Base-by-base conservation (phyloP, 1,140 invertebrate species). In the Aphelenchoides besseyi region DNA sequence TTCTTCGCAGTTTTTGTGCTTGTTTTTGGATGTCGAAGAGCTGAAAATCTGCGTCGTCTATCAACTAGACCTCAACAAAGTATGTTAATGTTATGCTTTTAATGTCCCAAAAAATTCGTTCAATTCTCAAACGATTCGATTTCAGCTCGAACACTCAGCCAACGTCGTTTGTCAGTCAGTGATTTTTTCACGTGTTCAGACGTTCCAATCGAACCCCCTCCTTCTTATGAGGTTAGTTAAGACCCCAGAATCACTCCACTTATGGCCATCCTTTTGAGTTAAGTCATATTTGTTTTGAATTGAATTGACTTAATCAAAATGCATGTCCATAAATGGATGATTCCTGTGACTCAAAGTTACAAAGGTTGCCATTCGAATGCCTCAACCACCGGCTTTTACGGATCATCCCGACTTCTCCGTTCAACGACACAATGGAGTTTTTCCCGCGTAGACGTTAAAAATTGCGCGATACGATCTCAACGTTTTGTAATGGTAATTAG, bases 1-100 rank as follows among this genome's bases (percentile, higher is more conserved):
- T 82, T 82, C 57, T 75, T 82, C 41, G 72, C 74, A 3, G 78
- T 82, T 30, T 82, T 83, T 69, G 29, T 84, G 28, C 68, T 82
- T 2, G 82, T 76, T 2, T 82, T 82, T 57, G 80, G 80, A n/a
- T 82, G 80, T 61, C 54, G 80, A 32, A 74, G 57, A 66, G 80
- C 48, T 33, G 29, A 16, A 72, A 64, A 1, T 37, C 18, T 53
- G 64, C 28, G 48, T 5, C 12, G 28, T 53, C 37, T 48, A 28
- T 53, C 16, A 59, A 8, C 9, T 23, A 41, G 28, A 79, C 36
- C 30, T 48, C 2, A 1, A 32, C 23, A 68, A 35, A 64, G 26
- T 28, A 16, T 2, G 32, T 23, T 16, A 69, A 29, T 26, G 30
- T 18, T 68, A 29, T 68, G 53, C n/a, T 18, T 69, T n/a, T n/a